Evolutionary conservation across 2,797 vertebrate genomes (phyloP).

Genomic region (Eidolon dupreanum): DNA sequence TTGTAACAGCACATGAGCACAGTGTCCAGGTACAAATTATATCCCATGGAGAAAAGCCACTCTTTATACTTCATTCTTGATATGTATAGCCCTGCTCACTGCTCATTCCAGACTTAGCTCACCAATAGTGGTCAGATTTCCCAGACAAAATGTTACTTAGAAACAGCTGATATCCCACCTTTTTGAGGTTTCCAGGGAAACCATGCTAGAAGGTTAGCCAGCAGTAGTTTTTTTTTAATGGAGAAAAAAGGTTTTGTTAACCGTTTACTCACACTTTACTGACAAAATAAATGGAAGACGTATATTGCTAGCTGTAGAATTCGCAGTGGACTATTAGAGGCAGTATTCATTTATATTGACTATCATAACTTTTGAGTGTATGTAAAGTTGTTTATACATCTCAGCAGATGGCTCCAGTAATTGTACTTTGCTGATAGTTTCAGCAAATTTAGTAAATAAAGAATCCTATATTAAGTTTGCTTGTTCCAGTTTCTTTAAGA

Average conservation of each 20-base stretch:
- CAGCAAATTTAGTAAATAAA: not conserved
- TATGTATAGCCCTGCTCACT: not conserved
- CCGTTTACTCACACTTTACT: not conserved
- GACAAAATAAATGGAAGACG: not conserved
- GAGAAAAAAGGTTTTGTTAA: not conserved
- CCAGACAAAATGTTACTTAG: not conserved
- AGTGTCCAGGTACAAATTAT: not conserved
- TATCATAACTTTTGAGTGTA: not conserved
- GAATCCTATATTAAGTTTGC: not conserved
- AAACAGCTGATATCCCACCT: not conserved
- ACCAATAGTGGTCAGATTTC: not conserved
- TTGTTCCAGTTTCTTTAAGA: not conserved
- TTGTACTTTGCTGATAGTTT: not conserved
- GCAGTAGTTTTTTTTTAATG: not conserved
- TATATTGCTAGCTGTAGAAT: not conserved
- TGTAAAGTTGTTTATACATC: not conserved
- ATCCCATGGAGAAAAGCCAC: not conserved
- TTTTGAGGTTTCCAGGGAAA: slow-evolving; percentile 26
- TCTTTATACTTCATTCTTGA: not conserved
- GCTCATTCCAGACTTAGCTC: not conserved
- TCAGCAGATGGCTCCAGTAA: not conserved
- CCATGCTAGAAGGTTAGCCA: not conserved
- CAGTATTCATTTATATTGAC: not conserved
- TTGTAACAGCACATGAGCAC: not conserved
- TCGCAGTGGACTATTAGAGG: no score